A percentile compares a stretch with the other conserved stretches of the same genome.
phyloP scores from a whole-genome alignment of 2,797 vertebrate genomes.

The Coracias cyanogaster region DNA sequence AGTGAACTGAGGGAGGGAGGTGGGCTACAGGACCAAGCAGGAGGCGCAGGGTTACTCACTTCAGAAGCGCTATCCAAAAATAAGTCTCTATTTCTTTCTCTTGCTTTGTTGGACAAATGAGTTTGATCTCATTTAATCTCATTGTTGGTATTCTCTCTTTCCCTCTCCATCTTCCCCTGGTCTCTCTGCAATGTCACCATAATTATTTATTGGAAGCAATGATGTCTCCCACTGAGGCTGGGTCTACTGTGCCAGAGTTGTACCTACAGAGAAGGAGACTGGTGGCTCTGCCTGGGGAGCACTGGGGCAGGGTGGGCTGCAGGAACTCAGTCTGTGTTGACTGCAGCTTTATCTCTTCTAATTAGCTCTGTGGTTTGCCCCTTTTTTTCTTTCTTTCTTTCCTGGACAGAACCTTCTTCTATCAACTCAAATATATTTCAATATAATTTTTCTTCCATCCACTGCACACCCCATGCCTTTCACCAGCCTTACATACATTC shows the following conservation, averaged over 20 bases:
- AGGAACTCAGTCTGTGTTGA: background rate
- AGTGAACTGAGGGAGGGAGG: background rate
- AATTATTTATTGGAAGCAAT: background rate
- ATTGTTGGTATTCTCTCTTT: constrained; percentile 16
- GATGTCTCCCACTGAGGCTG: background rate
- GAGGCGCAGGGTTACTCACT: constrained; percentile 39
- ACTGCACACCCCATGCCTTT: rapidly evolving
- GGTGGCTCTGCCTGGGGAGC: background rate
- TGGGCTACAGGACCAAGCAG: constrained; percentile 14
- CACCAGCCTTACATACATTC: background rate
- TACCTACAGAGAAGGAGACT: background rate
- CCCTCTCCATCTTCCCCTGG: background rate
- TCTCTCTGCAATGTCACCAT: background rate
- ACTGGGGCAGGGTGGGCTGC: background rate
- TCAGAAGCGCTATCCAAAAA: constrained; percentile 65
- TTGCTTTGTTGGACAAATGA: constrained; percentile 48
- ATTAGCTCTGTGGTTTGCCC: background rate
- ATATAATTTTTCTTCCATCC: background rate
- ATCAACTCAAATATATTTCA: background rate
- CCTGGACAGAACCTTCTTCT: background rate
- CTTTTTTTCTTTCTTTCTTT: background rate
- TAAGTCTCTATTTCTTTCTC: constrained; percentile 33
- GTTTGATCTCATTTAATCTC: constrained; percentile 18
- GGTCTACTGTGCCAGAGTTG: background rate
- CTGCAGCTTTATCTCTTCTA: background rate